Evolutionary conservation across 2,888 invertebrate species (phyloP).

Genomic region (Agrochola lychnidis): DNA sequence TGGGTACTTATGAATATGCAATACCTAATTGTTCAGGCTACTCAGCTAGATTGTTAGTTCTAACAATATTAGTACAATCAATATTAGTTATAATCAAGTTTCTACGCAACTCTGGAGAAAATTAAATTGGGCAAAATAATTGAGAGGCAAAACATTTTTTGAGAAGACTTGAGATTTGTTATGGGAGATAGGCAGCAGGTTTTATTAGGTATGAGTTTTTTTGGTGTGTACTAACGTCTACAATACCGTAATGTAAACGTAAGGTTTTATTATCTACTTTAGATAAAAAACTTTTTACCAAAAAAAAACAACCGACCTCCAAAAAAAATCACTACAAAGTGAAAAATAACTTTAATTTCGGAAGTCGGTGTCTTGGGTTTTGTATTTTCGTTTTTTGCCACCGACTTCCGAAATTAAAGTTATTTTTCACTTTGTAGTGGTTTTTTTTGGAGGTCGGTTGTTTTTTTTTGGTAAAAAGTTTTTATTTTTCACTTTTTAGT

Average conservation of each 20-base stretch:
- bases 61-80: conserved; percentile 25
- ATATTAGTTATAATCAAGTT: conserved; percentile 27
- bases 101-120: background rate
- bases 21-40: conserved; percentile 12
- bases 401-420: no score
- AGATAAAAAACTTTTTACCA: no score
- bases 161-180: background rate
- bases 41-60: conserved; percentile 3
- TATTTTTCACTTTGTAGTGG: no score
- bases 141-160: background rate
- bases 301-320: no score
- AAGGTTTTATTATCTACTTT: background rate
- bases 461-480: no score
- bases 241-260: background rate
- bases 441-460: no score
- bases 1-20: conserved; percentile 25
- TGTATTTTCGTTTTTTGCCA: no score
- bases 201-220: background rate
- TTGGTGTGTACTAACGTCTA: background rate
- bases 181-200: no score
- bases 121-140: background rate
- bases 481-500: no score
- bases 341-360: no score
- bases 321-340: no score
- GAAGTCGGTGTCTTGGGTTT: no score